A percentile compares a stretch with the other conserved stretches of the same genome.
Evolutionary conservation across 2,113 vertebrate genomes (phyloP).

Genomic region (Lepidothrix coronata): DNA sequence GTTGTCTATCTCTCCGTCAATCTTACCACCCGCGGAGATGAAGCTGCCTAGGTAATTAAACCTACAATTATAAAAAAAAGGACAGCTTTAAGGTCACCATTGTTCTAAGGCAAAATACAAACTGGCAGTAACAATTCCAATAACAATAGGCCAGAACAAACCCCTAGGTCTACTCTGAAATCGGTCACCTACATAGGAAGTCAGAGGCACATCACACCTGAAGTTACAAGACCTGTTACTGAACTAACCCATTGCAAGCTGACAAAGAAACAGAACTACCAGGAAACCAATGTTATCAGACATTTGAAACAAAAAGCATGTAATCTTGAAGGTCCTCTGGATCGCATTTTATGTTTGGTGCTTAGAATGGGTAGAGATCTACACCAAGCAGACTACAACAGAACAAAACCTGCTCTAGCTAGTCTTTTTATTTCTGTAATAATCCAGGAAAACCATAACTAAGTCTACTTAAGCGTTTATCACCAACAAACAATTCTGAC

Average conservation of each 20-base stretch:
- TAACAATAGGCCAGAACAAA: background rate
- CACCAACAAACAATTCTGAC: constrained; percentile 27
- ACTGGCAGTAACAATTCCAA: background rate
- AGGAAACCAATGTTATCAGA: background rate
- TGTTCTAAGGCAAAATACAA: background rate
- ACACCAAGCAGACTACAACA: fast-evolving
- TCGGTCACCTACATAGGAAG: background rate
- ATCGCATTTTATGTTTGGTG: background rate
- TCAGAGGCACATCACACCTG: background rate
- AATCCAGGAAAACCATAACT: constrained; percentile 14
- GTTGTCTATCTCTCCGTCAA: too few species aligned
- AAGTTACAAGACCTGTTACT: background rate
- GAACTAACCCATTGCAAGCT: background rate
- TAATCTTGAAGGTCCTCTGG: background rate
- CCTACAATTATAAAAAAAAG: background rate
- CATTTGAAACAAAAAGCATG: background rate
- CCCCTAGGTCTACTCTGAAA: fast-evolving
- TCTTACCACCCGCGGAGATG: too few species aligned
- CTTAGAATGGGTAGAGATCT: background rate
- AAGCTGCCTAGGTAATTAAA: too few species aligned
- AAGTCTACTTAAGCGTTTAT: constrained; percentile 9
- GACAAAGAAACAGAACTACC: background rate
- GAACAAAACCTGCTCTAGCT: background rate
- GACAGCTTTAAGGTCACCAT: background rate
- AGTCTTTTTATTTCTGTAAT: constrained; percentile 27